A percentile compares a stretch with the other conserved stretches of the same genome.
Evolutionary conservation across 2,113 vertebrate species (phyloP).

Genomic region (Daphoenositta chrysoptera): DNA sequence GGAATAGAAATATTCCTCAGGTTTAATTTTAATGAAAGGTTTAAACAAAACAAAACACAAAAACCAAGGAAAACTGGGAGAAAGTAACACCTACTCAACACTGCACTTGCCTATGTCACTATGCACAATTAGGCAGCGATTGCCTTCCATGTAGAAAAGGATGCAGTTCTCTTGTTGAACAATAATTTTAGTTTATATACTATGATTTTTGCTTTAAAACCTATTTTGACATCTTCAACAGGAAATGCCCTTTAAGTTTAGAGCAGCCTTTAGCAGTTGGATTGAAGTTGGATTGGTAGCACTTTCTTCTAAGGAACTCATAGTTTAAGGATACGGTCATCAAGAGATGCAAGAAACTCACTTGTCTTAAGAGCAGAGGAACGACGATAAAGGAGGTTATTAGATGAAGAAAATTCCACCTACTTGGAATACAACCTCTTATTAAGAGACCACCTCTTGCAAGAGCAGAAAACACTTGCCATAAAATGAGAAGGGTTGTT

Average conservation of each 20-base stretch:
- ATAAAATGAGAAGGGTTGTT: background rate
- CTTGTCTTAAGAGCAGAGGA: background rate
- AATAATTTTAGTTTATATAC: background rate
- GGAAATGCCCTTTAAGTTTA: background rate
- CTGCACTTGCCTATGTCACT: background rate
- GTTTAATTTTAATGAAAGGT: background rate
- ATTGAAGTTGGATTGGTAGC: background rate
- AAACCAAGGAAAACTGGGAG: background rate
- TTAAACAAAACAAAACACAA: background rate
- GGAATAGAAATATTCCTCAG: background rate
- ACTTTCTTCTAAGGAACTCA: background rate
- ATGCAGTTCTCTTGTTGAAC: background rate
- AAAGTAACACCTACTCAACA: background rate
- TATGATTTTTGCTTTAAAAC: background rate
- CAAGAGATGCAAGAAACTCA: background rate
- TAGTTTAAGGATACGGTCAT: background rate
- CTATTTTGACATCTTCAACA: background rate
- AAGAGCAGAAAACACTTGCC: background rate
- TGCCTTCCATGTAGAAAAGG: background rate
- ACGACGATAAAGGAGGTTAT: background rate
- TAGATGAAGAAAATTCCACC: background rate
- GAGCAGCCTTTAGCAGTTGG: background rate
- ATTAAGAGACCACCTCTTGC: background rate
- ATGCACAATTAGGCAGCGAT: background rate
- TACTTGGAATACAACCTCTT: background rate